Evolutionary conservation across 53 echinoderm and acorn worm species (phyloP).

Genomic region (Zoroaster sp.): DNA sequence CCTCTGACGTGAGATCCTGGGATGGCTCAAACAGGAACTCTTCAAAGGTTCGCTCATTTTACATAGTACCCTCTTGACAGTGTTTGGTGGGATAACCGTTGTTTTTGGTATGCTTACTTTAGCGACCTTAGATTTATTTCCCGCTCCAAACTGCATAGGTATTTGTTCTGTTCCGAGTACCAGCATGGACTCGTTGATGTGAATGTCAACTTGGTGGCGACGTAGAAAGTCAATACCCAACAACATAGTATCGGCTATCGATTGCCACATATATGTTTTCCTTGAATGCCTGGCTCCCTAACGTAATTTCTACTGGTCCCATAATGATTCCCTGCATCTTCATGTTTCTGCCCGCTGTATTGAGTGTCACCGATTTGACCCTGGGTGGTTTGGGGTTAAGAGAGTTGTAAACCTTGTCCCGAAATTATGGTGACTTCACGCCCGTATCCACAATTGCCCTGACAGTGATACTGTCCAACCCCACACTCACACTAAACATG

Average conservation of each 20-base stretch:
- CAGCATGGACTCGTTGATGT: not conserved
- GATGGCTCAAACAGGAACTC: slow-evolving; percentile 44
- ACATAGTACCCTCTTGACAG: slow-evolving; percentile 8
- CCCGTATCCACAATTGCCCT: slow-evolving; percentile 61
- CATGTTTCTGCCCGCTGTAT: slow-evolving; percentile 42
- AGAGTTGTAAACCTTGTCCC: slow-evolving; percentile 1
- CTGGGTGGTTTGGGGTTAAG: slow-evolving; percentile 32
- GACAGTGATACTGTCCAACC: not conserved
- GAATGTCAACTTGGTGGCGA: not conserved
- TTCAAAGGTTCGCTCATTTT: not conserved
- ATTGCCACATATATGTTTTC: slow-evolving; percentile 36
- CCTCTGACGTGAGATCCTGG: not conserved
- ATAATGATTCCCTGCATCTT: slow-evolving; percentile 14
- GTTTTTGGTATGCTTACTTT: not conserved
- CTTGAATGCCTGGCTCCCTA: slow-evolving; percentile 8
- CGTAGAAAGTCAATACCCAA: slow-evolving; percentile 36
- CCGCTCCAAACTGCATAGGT: not conserved
- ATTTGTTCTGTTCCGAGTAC: not conserved
- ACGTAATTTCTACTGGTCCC: slow-evolving; percentile 39
- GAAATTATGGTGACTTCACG: slow-evolving; percentile 51
- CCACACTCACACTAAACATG: slow-evolving; percentile 27
- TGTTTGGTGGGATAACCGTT: not conserved
- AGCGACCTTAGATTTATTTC: not conserved
- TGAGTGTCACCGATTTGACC: slow-evolving; percentile 21
- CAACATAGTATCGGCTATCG: slow-evolving; percentile 57